Conservation (phyloP, 2,888 invertebrate species). For the Drosophila leonis region DNA sequence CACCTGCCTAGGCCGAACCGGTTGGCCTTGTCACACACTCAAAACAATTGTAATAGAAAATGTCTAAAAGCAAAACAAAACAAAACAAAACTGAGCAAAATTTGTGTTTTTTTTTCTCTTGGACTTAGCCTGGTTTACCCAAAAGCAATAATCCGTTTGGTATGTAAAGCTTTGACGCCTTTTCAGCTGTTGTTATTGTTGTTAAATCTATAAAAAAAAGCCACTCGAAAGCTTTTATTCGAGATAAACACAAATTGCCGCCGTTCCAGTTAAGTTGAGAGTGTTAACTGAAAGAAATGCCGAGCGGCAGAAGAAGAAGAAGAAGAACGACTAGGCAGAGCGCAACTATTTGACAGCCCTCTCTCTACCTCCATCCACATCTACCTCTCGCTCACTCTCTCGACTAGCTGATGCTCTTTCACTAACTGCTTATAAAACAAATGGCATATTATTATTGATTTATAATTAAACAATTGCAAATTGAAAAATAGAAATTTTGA, state of each 20-base stretch:
- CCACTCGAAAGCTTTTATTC: background rate
- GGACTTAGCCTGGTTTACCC: constrained; percentile 28
- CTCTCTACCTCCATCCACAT: background rate
- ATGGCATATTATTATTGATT: constrained; percentile 29
- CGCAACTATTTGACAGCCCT: background rate
- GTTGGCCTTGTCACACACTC: constrained; percentile 52
- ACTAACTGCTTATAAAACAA: background rate
- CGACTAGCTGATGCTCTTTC: constrained; percentile 4
- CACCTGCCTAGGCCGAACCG: constrained; percentile 27
- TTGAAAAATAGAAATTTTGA: constrained; percentile 15
- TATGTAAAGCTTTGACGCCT: constrained; percentile 13
- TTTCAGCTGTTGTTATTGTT: background rate
- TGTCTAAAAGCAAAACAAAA: background rate
- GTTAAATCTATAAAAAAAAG: background rate
- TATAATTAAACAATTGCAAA: constrained; percentile 13
- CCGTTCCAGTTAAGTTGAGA: constrained; percentile 31
- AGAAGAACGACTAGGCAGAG: constrained; percentile 1
- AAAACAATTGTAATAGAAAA: constrained; percentile 42
- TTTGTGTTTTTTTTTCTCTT: constrained; percentile 10
- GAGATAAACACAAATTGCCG: background rate
- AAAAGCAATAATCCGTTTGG: constrained; percentile 32
- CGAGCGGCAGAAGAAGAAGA: background rate
- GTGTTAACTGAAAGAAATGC: constrained; percentile 29
- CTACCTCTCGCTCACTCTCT: constrained; percentile 5
- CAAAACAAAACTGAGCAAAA: constrained; percentile 20